Evolutionary conservation across 2,888 invertebrate species (phyloP).

Genomic region (Siphlonurus alternatus): DNA sequence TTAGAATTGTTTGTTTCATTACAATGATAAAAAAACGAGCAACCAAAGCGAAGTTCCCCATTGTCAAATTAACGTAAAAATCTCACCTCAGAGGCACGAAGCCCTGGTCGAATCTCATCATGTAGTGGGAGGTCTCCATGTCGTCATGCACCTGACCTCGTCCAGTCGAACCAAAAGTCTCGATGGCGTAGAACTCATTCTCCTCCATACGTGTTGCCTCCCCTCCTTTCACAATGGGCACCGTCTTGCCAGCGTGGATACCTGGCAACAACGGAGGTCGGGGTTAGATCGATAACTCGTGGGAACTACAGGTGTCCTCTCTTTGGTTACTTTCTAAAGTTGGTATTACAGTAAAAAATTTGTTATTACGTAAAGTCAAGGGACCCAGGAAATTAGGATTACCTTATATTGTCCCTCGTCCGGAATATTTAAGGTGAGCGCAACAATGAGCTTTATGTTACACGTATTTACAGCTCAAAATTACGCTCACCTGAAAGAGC

Average conservation of each 20-base stretch:
- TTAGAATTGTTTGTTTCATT: neutral
- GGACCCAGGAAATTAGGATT: too few relatives aligned
- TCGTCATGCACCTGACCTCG: conserved; percentile 91
- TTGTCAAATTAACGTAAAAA: neutral
- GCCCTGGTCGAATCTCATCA: conserved; percentile 90
- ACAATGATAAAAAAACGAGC: too few relatives aligned
- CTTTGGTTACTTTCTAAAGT: too few relatives aligned
- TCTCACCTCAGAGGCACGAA: conserved; percentile 73
- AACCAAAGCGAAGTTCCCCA: too few relatives aligned
- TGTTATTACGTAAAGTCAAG: too few relatives aligned
- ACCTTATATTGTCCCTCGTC: too few relatives aligned
- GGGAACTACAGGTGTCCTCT: too few relatives aligned
- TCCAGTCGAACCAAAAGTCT: conserved; percentile 98
- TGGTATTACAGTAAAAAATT: neutral
- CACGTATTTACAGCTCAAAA: too few relatives aligned
- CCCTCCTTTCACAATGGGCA: conserved; percentile 97
- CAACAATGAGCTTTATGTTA: too few relatives aligned
- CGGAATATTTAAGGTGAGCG: too few relatives aligned
- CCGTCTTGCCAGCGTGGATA: conserved; percentile 94
- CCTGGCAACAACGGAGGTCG: conserved; percentile 29
- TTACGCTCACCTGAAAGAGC: too few relatives aligned
- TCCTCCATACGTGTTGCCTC: conserved; percentile 98
- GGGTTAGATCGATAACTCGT: neutral
- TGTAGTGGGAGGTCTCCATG: conserved; percentile 98
- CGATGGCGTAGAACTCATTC: conserved; percentile 97